A percentile compares a stretch with the other conserved stretches of the same genome.
Conservation (phyloP, 1,140 invertebrate species). For the Zaprionus inermis region DNA sequence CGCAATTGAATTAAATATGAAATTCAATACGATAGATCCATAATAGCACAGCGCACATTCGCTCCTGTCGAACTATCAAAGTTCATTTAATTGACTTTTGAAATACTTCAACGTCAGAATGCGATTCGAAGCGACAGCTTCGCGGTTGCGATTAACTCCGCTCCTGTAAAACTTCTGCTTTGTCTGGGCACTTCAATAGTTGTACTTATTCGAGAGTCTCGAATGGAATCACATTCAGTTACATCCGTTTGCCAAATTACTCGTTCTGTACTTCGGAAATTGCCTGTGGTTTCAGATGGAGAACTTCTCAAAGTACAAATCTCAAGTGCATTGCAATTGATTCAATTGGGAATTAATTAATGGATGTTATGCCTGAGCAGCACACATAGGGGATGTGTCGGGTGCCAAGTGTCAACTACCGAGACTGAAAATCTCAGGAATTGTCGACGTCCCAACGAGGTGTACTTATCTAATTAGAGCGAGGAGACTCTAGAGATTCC, state of each 20-base stretch:
- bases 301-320: constrained; percentile 5
- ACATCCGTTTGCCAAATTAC: background rate
- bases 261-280: background rate
- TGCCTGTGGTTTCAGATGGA: background rate
- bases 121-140: background rate
- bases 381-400: background rate
- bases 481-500: background rate
- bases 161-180: background rate
- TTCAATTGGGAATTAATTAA: constrained; percentile 60
- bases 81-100: background rate
- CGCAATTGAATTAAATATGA: too few relatives aligned
- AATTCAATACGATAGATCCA: too few relatives aligned
- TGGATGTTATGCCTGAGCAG: constrained; percentile 4
- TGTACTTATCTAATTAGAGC: constrained; percentile 5
- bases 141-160: constrained; percentile 7
- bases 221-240: background rate
- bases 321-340: constrained; percentile 43
- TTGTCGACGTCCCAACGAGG: constrained; percentile 1
- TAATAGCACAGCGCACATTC: background rate
- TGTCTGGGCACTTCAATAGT: background rate
- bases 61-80: background rate
- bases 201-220: constrained; percentile 14
- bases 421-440: background rate
- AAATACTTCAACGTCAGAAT: background rate
- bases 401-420: background rate